Evolutionary conservation across 2,888 invertebrate genomes (phyloP), one percentile per base, ranked within the genome.

Genomic region (Bembecia ichneumoniformis): DNA sequence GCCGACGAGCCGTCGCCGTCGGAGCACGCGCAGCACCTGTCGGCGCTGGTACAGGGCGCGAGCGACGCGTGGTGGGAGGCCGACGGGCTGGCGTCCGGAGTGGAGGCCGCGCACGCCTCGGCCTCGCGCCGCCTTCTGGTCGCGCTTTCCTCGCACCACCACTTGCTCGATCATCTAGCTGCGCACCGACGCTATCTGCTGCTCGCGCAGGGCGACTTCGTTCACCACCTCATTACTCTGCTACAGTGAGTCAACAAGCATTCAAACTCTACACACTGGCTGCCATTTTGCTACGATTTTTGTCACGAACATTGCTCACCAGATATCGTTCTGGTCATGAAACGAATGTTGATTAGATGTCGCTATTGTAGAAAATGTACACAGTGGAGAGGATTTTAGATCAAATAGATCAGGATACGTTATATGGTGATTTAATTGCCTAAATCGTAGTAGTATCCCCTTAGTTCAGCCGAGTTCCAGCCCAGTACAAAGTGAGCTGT

Each of bases 201-300:
- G 49, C 90, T 99, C 11, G 97, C 97, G 11, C 98, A 98, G 87
- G 98, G 98, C 0, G 98, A 99, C 84, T 98, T 98, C 78, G 96
- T 97, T 63, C 92, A 95, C 66, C 94, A 97, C 69, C 90, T 99
- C 49, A 94, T 99, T 91, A 96, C 97, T 64, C 88, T 97, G 53
- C 82, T 98, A 55, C 94, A 94, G 96, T 96, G 82, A 88, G 92
- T 88, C 3, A 2, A 28, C 28, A 28, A 28, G 7, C 28, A 7
- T 7, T 20, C 20, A 20, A 0, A 20, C 20, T 20, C 4, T 3
- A 20, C 20, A 20, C n/a, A n/a, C n/a, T n/a, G n/a, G n/a, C n/a
- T n/a, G n/a, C n/a, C n/a, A n/a, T n/a, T n/a, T n/a, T n/a, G n/a
- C n/a, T 17, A 17, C 17, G 3, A 17, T 17, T 17, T 17, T 17